These are phyloP conservation scores for Minunthozetes semirufus DNA, from an alignment of 2,888 invertebrate genomes.

Conservation along the genomic window DNA sequence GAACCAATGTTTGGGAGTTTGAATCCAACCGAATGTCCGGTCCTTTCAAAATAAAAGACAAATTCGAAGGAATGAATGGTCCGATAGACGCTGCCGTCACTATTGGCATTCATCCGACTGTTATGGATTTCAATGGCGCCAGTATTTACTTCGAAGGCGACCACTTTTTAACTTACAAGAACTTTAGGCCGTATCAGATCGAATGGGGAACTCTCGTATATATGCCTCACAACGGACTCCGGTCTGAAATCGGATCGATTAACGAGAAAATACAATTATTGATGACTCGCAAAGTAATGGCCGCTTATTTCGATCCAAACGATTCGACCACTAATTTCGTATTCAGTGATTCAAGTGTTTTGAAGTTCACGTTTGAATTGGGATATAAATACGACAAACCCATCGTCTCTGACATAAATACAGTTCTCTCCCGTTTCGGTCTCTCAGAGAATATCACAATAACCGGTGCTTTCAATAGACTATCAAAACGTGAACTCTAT, in stretches of 20 bases:
- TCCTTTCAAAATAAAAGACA: background rate
- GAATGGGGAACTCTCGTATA: background rate
- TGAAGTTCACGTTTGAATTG: background rate
- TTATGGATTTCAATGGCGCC: background rate
- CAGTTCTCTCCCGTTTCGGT: background rate
- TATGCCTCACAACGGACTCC: background rate
- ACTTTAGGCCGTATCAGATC: conserved; percentile 1
- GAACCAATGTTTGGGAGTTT: too few relatives aligned
- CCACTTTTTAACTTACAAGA: background rate
- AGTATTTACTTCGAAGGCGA: background rate
- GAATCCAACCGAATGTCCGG: background rate
- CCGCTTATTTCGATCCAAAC: conserved; percentile 5
- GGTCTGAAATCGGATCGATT: background rate
- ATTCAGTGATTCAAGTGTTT: background rate
- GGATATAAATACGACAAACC: background rate
- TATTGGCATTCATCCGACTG: background rate
- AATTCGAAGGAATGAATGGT: background rate
- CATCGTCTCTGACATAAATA: background rate
- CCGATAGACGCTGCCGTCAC: background rate
- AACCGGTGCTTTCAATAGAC: too few relatives aligned
- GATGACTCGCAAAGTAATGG: background rate
- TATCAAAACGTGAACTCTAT: too few relatives aligned
- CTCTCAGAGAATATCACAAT: background rate
- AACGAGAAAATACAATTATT: background rate
- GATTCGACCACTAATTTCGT: background rate